phyloP scores from a whole-genome alignment of 2,797 vertebrate species.

The Salarias fasciatus region DNA sequence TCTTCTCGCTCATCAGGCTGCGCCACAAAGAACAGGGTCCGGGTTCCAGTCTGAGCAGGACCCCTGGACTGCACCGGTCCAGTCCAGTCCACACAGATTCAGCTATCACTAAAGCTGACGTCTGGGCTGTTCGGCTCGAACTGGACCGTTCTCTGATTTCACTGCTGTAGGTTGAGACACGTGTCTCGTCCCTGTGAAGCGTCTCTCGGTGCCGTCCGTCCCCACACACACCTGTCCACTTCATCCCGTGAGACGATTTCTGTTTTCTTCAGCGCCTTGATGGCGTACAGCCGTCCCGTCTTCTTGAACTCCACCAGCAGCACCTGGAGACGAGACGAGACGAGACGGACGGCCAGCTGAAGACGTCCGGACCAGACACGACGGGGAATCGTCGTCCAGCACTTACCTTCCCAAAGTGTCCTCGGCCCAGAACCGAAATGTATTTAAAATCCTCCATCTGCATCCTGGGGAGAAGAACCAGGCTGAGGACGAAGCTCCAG shows the following conservation, averaged over 20 bases:
- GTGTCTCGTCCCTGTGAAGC: too few relatives aligned
- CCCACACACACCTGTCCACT: constrained; percentile 85
- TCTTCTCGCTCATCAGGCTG: constrained; percentile 93
- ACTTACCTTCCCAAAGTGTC: constrained; percentile 89
- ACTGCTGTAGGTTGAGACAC: too few relatives aligned
- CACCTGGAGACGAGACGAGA: constrained; percentile 82
- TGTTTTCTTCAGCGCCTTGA: constrained; percentile 95
- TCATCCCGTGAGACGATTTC: constrained; percentile 92
- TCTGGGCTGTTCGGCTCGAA: too few relatives aligned
- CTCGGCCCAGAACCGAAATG: constrained; percentile 88
- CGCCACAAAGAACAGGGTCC: too few relatives aligned
- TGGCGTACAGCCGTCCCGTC: constrained; percentile 87
- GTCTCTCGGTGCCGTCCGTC: too few relatives aligned
- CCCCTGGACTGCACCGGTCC: too few relatives aligned
- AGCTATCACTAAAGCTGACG: too few relatives aligned
- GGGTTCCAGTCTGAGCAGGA: too few relatives aligned
- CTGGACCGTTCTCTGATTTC: too few relatives aligned
- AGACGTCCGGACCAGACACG: neutral
- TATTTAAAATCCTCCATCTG: constrained; percentile 87
- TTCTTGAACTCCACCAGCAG: constrained; percentile 88
- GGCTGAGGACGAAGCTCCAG: too few relatives aligned
- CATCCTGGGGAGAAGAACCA: constrained; percentile 60
- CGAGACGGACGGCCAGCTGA: too few relatives aligned
- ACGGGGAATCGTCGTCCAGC: neutral
- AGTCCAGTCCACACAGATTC: too few relatives aligned